These are phyloP conservation scores for Xerus rutilus DNA, from an alignment of 2,797 vertebrate genomes.

Conservation along the genomic window DNA sequence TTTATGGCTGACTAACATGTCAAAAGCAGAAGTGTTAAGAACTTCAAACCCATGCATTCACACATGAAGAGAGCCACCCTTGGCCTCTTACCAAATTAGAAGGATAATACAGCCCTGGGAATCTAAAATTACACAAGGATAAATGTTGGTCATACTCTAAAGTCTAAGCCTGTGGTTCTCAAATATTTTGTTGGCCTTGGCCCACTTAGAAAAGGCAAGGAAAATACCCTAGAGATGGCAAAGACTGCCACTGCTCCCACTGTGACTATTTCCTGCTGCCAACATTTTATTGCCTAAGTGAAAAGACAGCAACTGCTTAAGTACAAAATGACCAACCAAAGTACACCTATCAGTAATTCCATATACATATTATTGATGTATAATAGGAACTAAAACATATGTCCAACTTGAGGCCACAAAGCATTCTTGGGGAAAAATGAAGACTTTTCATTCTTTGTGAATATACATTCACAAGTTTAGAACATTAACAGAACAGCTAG, in stretches of 20 bases:
- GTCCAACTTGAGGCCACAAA: slow-evolving; percentile 6
- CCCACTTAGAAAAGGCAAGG: slow-evolving; percentile 52
- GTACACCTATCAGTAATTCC: neutral
- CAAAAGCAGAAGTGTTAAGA: slow-evolving; percentile 34
- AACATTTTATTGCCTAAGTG: neutral
- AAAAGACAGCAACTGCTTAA: neutral
- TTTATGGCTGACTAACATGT: neutral
- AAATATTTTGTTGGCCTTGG: slow-evolving; percentile 42
- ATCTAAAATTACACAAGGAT: slow-evolving; percentile 59
- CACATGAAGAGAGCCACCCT: neutral
- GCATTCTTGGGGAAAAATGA: neutral
- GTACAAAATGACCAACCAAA: neutral
- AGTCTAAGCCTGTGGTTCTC: slow-evolving; percentile 36
- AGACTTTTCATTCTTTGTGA: neutral
- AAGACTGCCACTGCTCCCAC: neutral
- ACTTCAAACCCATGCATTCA: neutral
- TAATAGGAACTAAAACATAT: slow-evolving; percentile 21
- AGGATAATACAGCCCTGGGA: neutral
- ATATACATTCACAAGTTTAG: neutral
- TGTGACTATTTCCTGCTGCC: neutral
- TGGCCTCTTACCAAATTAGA: slow-evolving; percentile 24
- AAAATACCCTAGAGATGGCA: neutral
- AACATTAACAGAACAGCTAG: neutral
- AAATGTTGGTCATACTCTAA: slow-evolving; percentile 23
- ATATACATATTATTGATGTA: neutral